Evolutionary conservation across 2,113 vertebrate species (phyloP), one percentile per base, ranked within the genome.

Genomic region (Mungos mungo): DNA sequence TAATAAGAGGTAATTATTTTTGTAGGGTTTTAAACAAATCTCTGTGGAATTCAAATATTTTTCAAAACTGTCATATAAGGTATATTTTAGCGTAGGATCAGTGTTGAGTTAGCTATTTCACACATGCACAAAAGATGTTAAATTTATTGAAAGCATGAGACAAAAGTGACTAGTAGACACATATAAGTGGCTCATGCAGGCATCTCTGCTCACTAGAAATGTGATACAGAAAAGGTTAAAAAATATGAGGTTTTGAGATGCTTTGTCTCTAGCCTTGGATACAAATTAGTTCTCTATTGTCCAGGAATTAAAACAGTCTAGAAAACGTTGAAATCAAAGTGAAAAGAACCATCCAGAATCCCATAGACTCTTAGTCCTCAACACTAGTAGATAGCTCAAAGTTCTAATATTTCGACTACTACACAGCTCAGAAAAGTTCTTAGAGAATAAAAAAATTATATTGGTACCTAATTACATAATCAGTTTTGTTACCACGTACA

Each of bases 1-100:
- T 95, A 98, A 52, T 76, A 96, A 88, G 96, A 89, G 92, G 93
- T 85, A 97, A 97, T 98, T 98, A 96, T 98, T 98, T 96, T 80
- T 95, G 93, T 94, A 79, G 79, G 41, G 65, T 85, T 97, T 97
- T 95, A 87, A 98, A 84, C 1, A 81, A 96, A 93, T 95, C 52
- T 97, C 52, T 12, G 3, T 19, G 95, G 96, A 97, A 80, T 93
- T 97, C 77, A 91, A 83, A 89, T 88, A 29, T 94, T 98, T 97
- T 98, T 54, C 95, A 45, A 21, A 2, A 57, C 81, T 95, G 83
- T 74, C 85, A 79, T 87, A 97, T 93, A 76, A 63, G 88, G 85
- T 50, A 23, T 96, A 87, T 83, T 97, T 97, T 88, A 95, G 96
- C 90, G 87, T 84, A 63, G 96, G 97, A 89, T 95, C 54, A 74